Conservation (phyloP, 1,140 invertebrate species). For the Zeugodacus cucurbitae region DNA sequence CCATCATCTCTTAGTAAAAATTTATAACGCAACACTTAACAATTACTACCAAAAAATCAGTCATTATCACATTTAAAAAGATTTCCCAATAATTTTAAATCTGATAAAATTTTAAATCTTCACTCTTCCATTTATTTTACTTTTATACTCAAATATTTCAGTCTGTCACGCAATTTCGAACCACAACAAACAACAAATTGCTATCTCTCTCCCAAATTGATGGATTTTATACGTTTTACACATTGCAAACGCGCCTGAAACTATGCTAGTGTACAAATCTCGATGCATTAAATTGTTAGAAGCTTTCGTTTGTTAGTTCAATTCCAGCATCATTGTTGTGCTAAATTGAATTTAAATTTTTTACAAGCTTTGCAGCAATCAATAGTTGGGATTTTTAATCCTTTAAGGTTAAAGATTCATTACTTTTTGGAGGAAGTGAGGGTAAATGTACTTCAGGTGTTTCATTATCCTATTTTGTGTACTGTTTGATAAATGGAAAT, state of each 20-base stretch:
- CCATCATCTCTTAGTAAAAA: no score
- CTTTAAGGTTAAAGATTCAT: no score
- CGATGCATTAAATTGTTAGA: neutral
- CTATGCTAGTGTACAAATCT: neutral
- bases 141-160: neutral
- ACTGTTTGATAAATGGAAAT: no score
- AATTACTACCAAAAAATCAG: no score
- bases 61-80: no score
- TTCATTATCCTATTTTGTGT: no score
- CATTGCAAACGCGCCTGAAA: neutral
- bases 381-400: neutral
- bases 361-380: neutral
- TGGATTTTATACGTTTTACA: neutral
- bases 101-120: neutral
- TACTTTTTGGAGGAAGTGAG: no score
- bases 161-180: neutral
- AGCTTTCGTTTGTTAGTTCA: neutral
- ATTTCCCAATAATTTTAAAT: neutral
- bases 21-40: no score
- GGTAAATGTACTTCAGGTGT: no score
- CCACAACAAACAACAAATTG: neutral
- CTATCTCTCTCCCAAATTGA: neutral
- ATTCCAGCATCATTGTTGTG: neutral
- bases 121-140: neutral
- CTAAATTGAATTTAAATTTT: slow-evolving; percentile 7